Evolutionary conservation across 2,888 invertebrate species (phyloP), one percentile per base, ranked within the genome.

Genomic region (Mantis religiosa): DNA sequence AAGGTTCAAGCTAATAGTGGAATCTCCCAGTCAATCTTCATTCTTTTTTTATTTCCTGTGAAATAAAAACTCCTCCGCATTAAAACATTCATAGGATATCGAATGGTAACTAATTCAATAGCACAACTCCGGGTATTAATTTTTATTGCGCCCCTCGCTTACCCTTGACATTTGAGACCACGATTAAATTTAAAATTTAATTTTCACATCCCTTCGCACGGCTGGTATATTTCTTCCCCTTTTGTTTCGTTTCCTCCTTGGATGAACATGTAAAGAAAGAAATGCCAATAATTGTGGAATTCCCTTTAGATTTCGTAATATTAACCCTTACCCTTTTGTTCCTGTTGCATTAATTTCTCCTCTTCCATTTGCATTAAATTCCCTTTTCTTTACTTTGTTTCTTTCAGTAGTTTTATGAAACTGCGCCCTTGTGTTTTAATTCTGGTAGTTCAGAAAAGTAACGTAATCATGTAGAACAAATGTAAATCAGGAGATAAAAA

Each of bases 101-200:
- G 86, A 89, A 89, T 83, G 83, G 86, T 89, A 86, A 89, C 71
- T 87, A 86, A 89, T 89, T 89, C 89, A 89, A 86, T 87, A 89
- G 89, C 83, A 83, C 34, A 82, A 83, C 89, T 83, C 41, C 86
- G 83, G 28, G 86, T 71, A 71, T 89, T 85, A 47, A 86, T 54
- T 89, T 88, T 88, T 89, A 89, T 89, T 89, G 86, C 83, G 54
- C 87, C 87, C 41, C 86, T 82, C 30, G 34, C 82, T 86, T 71
- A 41, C 34, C 85, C 82, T 54, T 47, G 88, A 85, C 88, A 90
- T 90, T 87, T 85, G 89, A 89, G 88, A 90, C 90, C 90, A 88
- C 90, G 89, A 90, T 90, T 90, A 90, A 90, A 89, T 90, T 89
- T 88, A 89, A 90, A 90, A 89, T 90, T 89, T 90, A 90, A 90